Evolutionary conservation across 2,113 vertebrate genomes (phyloP), one percentile per base, ranked within the genome.

Genomic region (Bombycilla garrulus): DNA sequence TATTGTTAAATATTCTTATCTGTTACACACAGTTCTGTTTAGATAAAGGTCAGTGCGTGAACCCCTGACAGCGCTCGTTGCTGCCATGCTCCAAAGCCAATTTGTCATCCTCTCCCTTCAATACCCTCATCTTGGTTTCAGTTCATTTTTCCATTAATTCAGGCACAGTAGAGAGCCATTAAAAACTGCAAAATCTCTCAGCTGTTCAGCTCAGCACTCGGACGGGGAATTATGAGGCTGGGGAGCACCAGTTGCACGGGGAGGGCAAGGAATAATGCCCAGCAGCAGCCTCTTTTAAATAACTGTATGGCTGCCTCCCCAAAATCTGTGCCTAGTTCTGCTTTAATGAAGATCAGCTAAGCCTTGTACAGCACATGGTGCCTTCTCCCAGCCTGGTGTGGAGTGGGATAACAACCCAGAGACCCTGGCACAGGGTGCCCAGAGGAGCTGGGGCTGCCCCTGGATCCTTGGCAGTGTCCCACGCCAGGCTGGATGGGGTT

Each of bases 1-100:
- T 95, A 96, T 94, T 97, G 95, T 96, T 96, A 97, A 98, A 96
- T 98, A 97, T 97, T 94, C 93, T 97, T 96, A 96, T 96, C 97
- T 95, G 86, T 96, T 96, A 88, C 96, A 82, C 36, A 79, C 87
- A 97, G 96, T 88, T 96, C 95, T 97, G 81, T 93, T 91, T 92
- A 95, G 90, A 86, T 88, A 97, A 98, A 97, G 97, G 97, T 97
- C 96, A 96, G 71, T 3, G 81, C 13, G 3, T 62, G 89, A 93
- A 82, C 92, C 86, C 79, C 85, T 69, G 87, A 91, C 94, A 96
- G 85, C 4, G 83, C 85, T 84, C 51, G 20, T 40, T 71, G 95
- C 90, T 74, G 66, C 92, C 50, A 12, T 24, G 90, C 92, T 80
- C 84, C 73, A 74, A 82, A 93, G 93, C 86, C 89, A 95, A 96